Evolutionary conservation across 2,113 vertebrate genomes (phyloP).

Genomic region (Ardeotis arabs): DNA sequence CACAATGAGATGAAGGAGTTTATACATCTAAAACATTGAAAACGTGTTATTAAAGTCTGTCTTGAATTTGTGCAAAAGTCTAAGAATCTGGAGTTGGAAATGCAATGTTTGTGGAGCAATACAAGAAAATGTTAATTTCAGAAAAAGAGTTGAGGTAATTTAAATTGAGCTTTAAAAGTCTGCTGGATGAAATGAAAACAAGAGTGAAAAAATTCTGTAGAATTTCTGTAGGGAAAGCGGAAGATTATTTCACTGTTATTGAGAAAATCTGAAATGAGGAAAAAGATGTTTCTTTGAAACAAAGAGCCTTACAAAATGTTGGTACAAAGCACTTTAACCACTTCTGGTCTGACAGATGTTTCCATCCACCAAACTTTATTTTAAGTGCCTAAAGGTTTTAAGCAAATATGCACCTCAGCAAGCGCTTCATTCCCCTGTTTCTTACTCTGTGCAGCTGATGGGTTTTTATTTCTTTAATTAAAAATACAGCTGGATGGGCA

Average conservation of each 20-base stretch:
- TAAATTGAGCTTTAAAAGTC: neutral
- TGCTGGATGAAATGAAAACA: neutral
- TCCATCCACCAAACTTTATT: neutral
- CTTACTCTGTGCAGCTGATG: neutral
- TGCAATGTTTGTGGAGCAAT: neutral
- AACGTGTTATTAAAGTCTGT: neutral
- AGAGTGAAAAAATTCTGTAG: neutral
- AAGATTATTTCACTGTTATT: neutral
- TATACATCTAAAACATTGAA: neutral
- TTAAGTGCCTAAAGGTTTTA: neutral
- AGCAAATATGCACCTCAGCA: neutral
- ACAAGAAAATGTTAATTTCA: neutral
- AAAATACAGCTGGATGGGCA: neutral
- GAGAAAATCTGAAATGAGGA: neutral
- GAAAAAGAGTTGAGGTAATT: neutral
- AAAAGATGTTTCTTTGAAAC: neutral
- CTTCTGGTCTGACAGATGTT: neutral
- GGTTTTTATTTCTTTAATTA: neutral
- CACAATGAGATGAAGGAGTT: neutral
- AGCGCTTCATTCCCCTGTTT: neutral
- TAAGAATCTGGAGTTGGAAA: neutral
- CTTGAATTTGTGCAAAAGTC: neutral
- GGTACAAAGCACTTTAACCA: neutral
- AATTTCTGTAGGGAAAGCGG: neutral
- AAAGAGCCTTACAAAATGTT: neutral